Base-by-base conservation (phyloP, 2,888 invertebrate species). In the Pseudococcus jackbeardsleyi region DNA sequence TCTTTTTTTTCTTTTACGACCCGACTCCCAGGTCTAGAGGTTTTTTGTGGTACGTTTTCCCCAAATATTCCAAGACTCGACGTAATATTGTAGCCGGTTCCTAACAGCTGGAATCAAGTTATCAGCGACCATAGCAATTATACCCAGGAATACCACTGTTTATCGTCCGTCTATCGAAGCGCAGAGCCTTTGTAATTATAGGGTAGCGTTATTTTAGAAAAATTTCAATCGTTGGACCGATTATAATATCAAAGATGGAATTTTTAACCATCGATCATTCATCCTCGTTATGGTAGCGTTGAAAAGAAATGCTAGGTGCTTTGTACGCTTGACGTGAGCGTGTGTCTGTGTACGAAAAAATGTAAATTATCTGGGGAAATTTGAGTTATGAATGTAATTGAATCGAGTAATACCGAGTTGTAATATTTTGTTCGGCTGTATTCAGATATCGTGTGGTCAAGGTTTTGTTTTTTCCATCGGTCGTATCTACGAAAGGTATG, bases 111-210 rank as follows among this genome's bases (percentile, higher is more conserved):
- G 33, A 72, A 72, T 72, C 39, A 33, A 72, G 33, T 72, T 72
- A 72, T 72, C 72, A 72, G 33, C 64, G 64, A 22, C 72, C 39
- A 33, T 72, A 72, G 72, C 72, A 72, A 72, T 72, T 39, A 72
- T 72, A 42, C 42, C 26, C 26, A 33, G 26, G 42, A 42, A 42
- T 72, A 72, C 9, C 64, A 64, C 17, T 33, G 33, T 72, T 33
- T 72, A 72, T 7, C 72, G 33, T 72, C 3, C 3, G 26, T 22
- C 9, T 22, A 19, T 64, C 64, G 12, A 9, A 22, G 22, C 64
- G 22, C 2, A 33, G 33, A 72, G 33, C 17, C 11, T 11, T 3
- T 33, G 33, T 72, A 72, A 72, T 72, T 15, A 72, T 72, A 72
- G 72, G 72, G 72, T 72, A 72, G 72, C 15, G 72, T 72, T 33